Evolutionary conservation across 30 jellyfish, hydroid and myxozoan species (phyloP).

Genomic region (Catostylus mosaicus): DNA sequence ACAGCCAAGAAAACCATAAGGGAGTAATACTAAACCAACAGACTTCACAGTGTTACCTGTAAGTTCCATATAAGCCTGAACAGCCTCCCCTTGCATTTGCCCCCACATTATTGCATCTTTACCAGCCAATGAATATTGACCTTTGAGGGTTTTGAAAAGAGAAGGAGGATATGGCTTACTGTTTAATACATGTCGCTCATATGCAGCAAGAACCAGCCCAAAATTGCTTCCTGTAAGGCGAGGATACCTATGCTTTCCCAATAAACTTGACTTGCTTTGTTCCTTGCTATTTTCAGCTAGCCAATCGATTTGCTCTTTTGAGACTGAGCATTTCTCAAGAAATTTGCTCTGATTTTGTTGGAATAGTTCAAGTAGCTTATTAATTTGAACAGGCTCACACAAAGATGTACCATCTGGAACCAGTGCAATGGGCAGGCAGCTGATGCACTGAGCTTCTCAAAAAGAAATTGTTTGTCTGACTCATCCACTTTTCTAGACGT

Average conservation of each 20-base stretch:
- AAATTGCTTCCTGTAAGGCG: conserved; percentile 28
- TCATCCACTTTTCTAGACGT: background rate
- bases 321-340: conserved; percentile 10
- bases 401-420: background rate
- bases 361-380: background rate
- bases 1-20: too few species aligned
- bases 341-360: background rate
- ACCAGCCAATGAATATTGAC: conserved; percentile 6
- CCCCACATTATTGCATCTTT: conserved; percentile 30
- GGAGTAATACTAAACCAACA: too few species aligned
- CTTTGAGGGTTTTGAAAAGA: background rate
- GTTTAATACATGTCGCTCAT: background rate
- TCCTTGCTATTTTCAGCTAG: background rate
- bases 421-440: background rate
- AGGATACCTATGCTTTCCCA: background rate
- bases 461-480: background rate
- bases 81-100: conserved; percentile 16
- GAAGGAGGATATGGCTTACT: conserved; percentile 20
- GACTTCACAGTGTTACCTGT: too few species aligned
- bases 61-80: background rate
- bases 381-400: background rate
- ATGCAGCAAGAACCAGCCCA: background rate
- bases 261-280: background rate
- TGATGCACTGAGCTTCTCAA: background rate
- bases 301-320: conserved; percentile 16